Conservation (phyloP, 1,140 invertebrate species). For the Cyphomyrmex costatus region DNA sequence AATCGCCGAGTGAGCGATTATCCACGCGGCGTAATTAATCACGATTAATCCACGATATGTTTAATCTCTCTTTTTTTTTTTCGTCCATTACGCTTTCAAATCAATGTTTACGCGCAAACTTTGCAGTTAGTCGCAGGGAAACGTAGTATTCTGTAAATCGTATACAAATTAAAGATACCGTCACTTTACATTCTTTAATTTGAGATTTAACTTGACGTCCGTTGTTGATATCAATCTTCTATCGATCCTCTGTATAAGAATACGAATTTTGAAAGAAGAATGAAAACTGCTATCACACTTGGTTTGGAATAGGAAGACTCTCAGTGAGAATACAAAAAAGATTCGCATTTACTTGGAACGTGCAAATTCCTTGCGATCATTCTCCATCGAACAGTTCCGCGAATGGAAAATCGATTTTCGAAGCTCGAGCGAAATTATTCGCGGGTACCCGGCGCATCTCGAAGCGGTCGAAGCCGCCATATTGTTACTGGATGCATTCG, state of each 20-base stretch:
- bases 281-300: no score
- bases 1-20: constrained; percentile 11
- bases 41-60: not conserved
- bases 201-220: no score
- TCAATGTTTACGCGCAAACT: not conserved
- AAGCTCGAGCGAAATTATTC: constrained; percentile 26
- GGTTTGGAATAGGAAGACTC: no score
- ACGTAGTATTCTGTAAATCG: not conserved
- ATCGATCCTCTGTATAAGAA: no score
- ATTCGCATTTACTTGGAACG: not conserved
- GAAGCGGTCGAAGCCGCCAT: constrained; percentile 49
- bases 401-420: constrained; percentile 34
- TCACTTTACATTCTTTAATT: no score
- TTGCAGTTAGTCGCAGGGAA: not conserved
- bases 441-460: constrained; percentile 18
- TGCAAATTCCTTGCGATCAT: not conserved
- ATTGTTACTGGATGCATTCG: constrained; percentile 67
- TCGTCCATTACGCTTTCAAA: not conserved
- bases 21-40: constrained; percentile 30
- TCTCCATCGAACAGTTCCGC: not conserved
- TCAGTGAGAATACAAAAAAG: no score
- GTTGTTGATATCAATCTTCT: no score
- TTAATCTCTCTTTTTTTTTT: not conserved
- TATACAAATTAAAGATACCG: no score
- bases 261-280: no score